Conservation (phyloP, 2,797 vertebrate genomes). For the Spondyliosoma cantharus region DNA sequence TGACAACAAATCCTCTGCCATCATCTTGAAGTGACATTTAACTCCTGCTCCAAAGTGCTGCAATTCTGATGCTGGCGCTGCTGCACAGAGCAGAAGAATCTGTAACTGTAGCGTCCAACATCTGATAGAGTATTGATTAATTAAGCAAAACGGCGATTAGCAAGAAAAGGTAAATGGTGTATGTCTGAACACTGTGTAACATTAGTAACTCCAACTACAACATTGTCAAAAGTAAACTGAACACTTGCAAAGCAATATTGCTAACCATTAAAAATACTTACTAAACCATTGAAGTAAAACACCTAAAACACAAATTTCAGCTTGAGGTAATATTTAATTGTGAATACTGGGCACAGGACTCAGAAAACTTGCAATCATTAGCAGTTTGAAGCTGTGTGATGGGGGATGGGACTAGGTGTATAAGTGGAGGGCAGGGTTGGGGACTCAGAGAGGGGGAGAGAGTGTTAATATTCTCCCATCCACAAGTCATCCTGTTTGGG, state of each 20-base stretch:
- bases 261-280: not conserved
- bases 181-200: too few species aligned
- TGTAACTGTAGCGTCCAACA: too few species aligned
- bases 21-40: too few species aligned
- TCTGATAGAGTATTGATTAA: too few species aligned
- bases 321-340: not conserved
- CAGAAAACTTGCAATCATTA: conserved; percentile 8
- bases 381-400: conserved; percentile 19
- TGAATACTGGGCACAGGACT: not conserved
- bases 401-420: conserved; percentile 26
- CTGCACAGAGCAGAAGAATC: too few species aligned
- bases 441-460: conserved; percentile 26
- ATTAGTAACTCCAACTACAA: too few species aligned
- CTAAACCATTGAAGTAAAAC: not conserved
- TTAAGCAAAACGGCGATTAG: too few species aligned
- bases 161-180: too few species aligned
- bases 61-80: too few species aligned
- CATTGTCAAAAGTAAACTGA: not conserved
- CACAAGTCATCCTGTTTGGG: conserved; percentile 87
- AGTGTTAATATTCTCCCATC: conserved; percentile 75
- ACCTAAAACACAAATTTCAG: not conserved
- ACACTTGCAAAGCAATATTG: not conserved
- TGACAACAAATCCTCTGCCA: too few species aligned
- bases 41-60: too few species aligned
- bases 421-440: conserved; percentile 33